Evolutionary conservation across 1,140 invertebrate genomes (phyloP), one percentile per base, ranked within the genome.

Genomic region (Ruditapes philippinarum): DNA sequence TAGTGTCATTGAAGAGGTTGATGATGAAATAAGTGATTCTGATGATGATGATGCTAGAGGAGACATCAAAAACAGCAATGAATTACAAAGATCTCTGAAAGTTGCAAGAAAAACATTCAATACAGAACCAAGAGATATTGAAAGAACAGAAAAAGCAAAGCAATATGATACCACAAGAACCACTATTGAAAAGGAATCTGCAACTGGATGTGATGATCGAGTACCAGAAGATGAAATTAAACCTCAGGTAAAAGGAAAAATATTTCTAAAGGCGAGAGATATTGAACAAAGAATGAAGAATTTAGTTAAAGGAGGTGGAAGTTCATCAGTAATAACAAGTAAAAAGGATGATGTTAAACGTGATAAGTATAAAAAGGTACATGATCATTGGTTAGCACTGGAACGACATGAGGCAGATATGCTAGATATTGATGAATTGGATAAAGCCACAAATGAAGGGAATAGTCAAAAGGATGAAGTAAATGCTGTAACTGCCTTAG

Each of bases 1-100:
- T 11, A 89, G 87, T 89, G 65, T 89, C 17, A 89, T 89, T 45
- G 79, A 82, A 36, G 87, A 89, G 33, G 84, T 62, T 42, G 82
- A 85, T 38, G 68, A 74, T 86, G 85, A 88, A 80, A 28, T 22
- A 51, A 74, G 42, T 85, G 73, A 78, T 0, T 28, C 38, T 38
- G n/a, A 45, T 62, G 84, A 86, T 62, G 45, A 40, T 25, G 42
- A 73, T 36, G 33, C 25, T 79, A 25, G 25, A 80, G 42, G 28
- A 19, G 36, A 62, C 9, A 62, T 5, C 7, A 73, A 38, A 40
- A 17, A 31, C 9, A 19, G 17, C n/a, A 9, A 7, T 38, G 36
- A 73, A 40, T 0, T 25, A 22, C 33, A 73, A 22, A 73, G 17
- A 45, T 73, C 17, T 4, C 9, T 28, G 25, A 11, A 49, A 78